Evolutionary conservation across 2,113 vertebrate species (phyloP).

Genomic region (Macquaria australasica): DNA sequence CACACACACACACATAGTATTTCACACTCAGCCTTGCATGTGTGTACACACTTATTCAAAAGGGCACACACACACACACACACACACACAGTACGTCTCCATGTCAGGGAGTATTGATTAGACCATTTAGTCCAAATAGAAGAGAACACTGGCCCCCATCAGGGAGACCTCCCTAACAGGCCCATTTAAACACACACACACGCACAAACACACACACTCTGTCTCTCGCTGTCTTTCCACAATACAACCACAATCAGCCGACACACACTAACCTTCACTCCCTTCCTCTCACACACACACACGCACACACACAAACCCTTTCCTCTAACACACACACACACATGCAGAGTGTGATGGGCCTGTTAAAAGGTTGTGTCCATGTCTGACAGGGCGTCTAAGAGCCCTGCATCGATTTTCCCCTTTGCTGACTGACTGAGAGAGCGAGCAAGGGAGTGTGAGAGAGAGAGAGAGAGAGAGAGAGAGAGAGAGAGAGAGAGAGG

Average conservation of each 20-base stretch:
- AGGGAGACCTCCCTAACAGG: slow-evolving; percentile 72
- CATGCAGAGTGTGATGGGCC: slow-evolving; percentile 60
- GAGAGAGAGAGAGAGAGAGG: background rate
- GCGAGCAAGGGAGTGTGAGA: background rate
- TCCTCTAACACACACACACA: slow-evolving; percentile 39
- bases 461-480: background rate
- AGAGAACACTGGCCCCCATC: slow-evolving; percentile 65
- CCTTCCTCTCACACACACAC: slow-evolving; percentile 11
- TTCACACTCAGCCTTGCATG: slow-evolving; percentile 1
- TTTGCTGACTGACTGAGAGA: slow-evolving; percentile 40
- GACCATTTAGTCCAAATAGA: slow-evolving; percentile 76
- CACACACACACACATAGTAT: background rate
- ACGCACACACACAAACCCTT: slow-evolving; percentile 29
- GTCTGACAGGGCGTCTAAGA: slow-evolving; percentile 74
- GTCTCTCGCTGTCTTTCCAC: slow-evolving; percentile 18
- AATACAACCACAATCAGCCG: slow-evolving; percentile 34
- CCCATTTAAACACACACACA: slow-evolving; percentile 61
- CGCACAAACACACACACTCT: slow-evolving; percentile 30
- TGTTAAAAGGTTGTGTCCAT: slow-evolving; percentile 75
- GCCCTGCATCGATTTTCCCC: slow-evolving; percentile 67
- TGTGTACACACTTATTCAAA: slow-evolving; percentile 8
- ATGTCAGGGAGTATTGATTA: slow-evolving; percentile 79
- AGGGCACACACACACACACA: slow-evolving; percentile 22
- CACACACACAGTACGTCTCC: slow-evolving; percentile 36
- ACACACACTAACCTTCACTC: slow-evolving; percentile 29